Evolutionary conservation across 53 echinoderm and acorn worm genomes (phyloP).

Genomic region (Crossaster papposus): DNA sequence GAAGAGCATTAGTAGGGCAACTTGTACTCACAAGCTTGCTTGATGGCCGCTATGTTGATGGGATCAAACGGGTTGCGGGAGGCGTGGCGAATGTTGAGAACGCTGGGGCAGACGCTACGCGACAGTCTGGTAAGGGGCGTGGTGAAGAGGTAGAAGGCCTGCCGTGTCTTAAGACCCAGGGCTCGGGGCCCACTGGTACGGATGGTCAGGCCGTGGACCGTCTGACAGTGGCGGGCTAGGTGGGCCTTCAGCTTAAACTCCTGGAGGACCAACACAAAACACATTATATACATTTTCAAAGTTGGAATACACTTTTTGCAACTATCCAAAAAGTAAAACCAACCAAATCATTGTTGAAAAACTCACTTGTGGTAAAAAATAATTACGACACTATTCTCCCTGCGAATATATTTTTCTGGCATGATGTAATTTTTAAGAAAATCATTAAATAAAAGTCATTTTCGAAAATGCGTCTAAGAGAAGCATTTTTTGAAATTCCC

Average conservation of each 20-base stretch:
- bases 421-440: no score
- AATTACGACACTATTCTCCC: no score
- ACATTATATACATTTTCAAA: background rate
- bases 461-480: no score
- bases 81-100: conserved; percentile 87
- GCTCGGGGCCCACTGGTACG: conserved; percentile 85
- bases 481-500: no score
- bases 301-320: background rate
- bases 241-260: conserved; percentile 98
- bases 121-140: conserved; percentile 94
- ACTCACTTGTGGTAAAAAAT: no score
- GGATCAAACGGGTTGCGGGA: conserved; percentile 91
- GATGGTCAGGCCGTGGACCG: conserved; percentile 93
- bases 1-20: background rate
- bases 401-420: no score
- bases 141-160: conserved; percentile 92
- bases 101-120: conserved; percentile 75
- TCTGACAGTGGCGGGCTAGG: conserved; percentile 98
- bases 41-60: conserved; percentile 88
- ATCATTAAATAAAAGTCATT: no score
- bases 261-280: conserved; percentile 30
- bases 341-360: no score
- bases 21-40: conserved; percentile 97
- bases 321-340: no score
- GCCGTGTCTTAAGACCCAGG: conserved; percentile 89